Base-by-base conservation (phyloP, 2,113 vertebrate genomes). In the Thunnus thynnus region DNA sequence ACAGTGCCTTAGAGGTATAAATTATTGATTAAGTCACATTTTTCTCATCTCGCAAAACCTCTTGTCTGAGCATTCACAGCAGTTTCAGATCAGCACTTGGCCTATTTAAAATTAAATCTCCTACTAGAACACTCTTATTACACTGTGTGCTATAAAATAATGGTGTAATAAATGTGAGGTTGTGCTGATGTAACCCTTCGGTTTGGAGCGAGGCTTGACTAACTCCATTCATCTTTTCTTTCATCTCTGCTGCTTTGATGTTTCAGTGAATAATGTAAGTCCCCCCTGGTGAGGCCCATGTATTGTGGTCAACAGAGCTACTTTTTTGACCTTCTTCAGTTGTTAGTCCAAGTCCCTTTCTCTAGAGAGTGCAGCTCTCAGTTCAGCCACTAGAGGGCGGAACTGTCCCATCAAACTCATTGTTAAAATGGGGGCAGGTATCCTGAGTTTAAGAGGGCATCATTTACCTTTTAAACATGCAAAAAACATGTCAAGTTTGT, bases 311-410 rank as follows among this genome's bases (percentile, higher is more conserved):
- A 54, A 76, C 20, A 62, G 10, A 69, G 73, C 6, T 25, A 47
- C 22, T 51, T 20, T 66, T 63, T 46, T 78, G 13, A 13, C 27
- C 41, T 61, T 41, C 8, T 2, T n/a, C 27, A 14, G 3, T 6
- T 8, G 10, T 20, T 17, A 0, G 0, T 47, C 12, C 2, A 16
- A 58, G 25, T n/a, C 17, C 12, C 12, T 47, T 36, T 2, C 16
- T 27, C 2, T 46, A n/a, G 13, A 36, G 16, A 3, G 1, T 76
- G 83, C 36, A 68, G 61, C 80, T 58, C 14, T 3, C 0, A 0
- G 3, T 68, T 62, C 0, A 9, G 2, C 89, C 92, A 86, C 90
- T 69, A 91, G 90, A 78, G 52, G 88, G 68, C 12, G 62, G 13
- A 62, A 50, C n/a, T 64, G 51, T n/a, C 3, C 8, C 41, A 50